phyloP scores from a whole-genome alignment of 2,113 vertebrate species.

The Platanista minor region DNA sequence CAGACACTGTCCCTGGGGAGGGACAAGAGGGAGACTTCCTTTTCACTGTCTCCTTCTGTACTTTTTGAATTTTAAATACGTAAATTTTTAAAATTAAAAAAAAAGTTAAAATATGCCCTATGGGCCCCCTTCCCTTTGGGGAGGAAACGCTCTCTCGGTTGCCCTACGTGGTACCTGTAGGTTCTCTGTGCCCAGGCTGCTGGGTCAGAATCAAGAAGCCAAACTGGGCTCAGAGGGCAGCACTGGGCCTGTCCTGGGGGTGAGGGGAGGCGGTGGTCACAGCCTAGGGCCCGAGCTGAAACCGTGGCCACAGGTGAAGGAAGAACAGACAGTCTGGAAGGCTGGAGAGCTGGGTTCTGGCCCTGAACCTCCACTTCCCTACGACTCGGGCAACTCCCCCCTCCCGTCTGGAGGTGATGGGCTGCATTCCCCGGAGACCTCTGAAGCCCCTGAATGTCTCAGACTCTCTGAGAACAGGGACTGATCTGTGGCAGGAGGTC shows the following conservation, averaged over 20 bases:
- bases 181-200: not conserved
- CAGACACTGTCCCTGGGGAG: not conserved
- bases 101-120: not conserved
- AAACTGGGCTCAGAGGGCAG: not conserved
- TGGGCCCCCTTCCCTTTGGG: not conserved
- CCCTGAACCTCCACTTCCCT: not conserved
- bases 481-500: not conserved
- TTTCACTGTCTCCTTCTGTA: not conserved
- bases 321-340: not conserved
- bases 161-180: accelerated
- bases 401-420: accelerated
- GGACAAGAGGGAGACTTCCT: not conserved
- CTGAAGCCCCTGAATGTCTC: not conserved
- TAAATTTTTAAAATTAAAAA: not conserved
- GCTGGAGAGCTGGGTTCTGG: not conserved
- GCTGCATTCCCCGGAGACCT: not conserved
- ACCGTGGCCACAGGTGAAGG: not conserved
- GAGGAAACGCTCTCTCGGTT: not conserved
- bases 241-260: not conserved
- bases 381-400: not conserved
- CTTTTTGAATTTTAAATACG: not conserved
- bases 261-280: not conserved
- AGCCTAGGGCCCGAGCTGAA: not conserved
- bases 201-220: not conserved
- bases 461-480: not conserved